Conservation (phyloP, 2,888 invertebrate genomes). For the Auanema freiburgensis region DNA sequence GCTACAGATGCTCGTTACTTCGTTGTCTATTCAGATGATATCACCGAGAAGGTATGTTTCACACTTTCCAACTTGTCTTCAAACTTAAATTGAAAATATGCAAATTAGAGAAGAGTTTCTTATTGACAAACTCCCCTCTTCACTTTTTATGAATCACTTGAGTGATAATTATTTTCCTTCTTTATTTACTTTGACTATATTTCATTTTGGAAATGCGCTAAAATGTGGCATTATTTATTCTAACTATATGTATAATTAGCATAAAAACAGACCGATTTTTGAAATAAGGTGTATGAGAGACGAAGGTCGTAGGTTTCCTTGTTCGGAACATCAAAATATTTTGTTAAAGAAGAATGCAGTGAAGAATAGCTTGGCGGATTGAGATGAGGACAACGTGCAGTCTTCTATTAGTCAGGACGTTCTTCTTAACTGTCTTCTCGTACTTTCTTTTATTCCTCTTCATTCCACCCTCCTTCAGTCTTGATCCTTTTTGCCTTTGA, state of each 20-base stretch:
- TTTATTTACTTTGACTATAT: neutral
- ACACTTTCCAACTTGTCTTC: neutral
- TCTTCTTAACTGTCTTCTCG: neutral
- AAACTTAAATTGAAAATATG: neutral
- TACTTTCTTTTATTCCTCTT: conserved; percentile 1
- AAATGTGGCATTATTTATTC: no score
- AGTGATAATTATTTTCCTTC: neutral
- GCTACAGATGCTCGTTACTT: conserved; percentile 43
- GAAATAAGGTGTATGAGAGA: no score
- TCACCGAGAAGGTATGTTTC: conserved; percentile 50
- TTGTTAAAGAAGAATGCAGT: no score
- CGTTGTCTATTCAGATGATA: conserved; percentile 55
- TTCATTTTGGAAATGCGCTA: conserved; percentile 1
- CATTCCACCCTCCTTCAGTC: neutral
- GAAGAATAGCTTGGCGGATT: no score
- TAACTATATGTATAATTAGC: no score
- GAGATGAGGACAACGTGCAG: no score
- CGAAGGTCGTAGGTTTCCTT: no score
- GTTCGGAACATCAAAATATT: no score
- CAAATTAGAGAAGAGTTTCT: conserved; percentile 2
- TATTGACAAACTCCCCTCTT: neutral
- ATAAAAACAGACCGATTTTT: no score
- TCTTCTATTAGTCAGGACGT: no score
- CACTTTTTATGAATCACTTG: neutral
- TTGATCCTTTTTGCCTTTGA: neutral